Conservation (phyloP, 2,797 vertebrate species). For the Tokudaia tokunoshimensis region DNA sequence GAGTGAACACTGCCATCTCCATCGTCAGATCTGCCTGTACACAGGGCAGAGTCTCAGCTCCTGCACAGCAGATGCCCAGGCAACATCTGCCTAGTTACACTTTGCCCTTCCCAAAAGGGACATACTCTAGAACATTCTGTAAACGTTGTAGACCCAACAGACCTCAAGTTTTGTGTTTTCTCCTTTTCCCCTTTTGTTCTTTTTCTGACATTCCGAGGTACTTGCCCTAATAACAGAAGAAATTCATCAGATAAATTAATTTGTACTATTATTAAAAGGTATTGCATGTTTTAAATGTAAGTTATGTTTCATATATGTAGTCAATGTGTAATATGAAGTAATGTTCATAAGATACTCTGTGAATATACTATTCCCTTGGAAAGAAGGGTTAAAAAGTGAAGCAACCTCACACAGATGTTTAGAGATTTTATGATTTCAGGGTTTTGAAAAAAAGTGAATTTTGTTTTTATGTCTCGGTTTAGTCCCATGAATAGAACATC, state of each 20-base stretch:
- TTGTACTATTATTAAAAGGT: not conserved
- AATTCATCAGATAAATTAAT: not conserved
- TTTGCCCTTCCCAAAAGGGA: not conserved
- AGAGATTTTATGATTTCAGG: not conserved
- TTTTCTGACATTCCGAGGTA: not conserved
- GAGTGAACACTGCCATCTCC: not conserved
- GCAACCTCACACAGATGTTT: not conserved
- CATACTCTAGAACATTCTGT: not conserved
- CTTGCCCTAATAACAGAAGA: not conserved
- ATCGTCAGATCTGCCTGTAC: rapidly evolving
- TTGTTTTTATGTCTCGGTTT: not conserved
- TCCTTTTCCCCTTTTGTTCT: not conserved
- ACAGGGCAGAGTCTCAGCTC: no score
- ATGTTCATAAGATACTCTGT: not conserved
- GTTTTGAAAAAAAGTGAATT: not conserved
- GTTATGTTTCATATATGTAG: not conserved
- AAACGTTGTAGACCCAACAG: not conserved
- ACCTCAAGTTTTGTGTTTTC: not conserved
- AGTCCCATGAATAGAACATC: not conserved
- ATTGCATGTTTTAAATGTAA: not conserved
- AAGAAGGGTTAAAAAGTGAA: not conserved
- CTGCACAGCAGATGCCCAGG: not conserved
- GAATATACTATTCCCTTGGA: not conserved
- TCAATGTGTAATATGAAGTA: not conserved
- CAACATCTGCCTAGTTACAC: not conserved